Percentiles rank a stretch among this genome's conserved stretches.
These are phyloP conservation scores for Elysia chlorotica DNA, from an alignment of 1,140 invertebrate species.

Conservation along the genomic window DNA sequence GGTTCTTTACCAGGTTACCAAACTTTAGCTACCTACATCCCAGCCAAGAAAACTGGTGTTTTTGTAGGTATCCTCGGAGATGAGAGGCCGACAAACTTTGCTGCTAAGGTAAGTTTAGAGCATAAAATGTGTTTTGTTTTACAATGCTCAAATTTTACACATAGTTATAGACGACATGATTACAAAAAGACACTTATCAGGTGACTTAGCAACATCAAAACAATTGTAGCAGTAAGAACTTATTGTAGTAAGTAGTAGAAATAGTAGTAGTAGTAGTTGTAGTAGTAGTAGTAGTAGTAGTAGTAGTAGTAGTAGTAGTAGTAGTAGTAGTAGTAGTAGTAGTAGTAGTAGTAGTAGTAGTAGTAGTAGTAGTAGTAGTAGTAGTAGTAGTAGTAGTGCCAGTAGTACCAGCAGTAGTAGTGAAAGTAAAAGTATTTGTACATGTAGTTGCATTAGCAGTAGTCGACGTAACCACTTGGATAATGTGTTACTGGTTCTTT, in stretches of 20 bases:
- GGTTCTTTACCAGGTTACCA: too few species aligned
- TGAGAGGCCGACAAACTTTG: neutral
- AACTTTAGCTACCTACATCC: too few species aligned
- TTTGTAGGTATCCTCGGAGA: too few species aligned
- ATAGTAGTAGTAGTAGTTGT: neutral
- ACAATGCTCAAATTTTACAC: too few species aligned
- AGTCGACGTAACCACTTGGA: neutral
- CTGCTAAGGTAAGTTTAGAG: neutral
- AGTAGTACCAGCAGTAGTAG: conserved; percentile 11
- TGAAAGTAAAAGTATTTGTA: neutral
- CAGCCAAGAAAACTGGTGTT: too few species aligned
- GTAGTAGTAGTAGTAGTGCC: conserved; percentile 2
- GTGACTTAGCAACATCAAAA: neutral
- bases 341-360: conserved; percentile 3
- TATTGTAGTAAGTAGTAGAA: conserved; percentile 15
- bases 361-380: conserved; percentile 5
- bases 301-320: neutral
- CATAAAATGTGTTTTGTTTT: too few species aligned
- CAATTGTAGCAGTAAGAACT: neutral
- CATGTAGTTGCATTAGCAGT: neutral
- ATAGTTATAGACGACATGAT: neutral
- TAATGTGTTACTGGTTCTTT: neutral
- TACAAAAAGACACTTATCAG: neutral
- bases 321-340: conserved; percentile 6
- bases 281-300: neutral